Evolutionary conservation across 1,140 invertebrate genomes (phyloP).

Genomic region (Phocides pigmalion): DNA sequence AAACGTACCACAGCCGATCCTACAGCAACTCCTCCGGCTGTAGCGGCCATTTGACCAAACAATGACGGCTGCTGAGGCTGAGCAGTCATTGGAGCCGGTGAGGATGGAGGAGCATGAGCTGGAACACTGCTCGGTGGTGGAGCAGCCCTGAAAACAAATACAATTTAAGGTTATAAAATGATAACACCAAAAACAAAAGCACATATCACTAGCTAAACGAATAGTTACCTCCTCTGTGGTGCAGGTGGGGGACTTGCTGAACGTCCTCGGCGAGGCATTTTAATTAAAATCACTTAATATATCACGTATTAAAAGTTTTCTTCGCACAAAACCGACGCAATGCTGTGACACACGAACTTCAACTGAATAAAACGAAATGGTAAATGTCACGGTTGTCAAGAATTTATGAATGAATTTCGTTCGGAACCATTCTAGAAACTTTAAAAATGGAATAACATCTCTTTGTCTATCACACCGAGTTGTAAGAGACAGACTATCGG

Average conservation of each 20-base stretch:
- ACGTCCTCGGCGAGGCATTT: slow-evolving; percentile 90
- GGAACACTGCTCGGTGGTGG: slow-evolving; percentile 82
- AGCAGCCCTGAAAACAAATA: slow-evolving; percentile 73
- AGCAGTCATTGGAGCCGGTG: slow-evolving; percentile 83
- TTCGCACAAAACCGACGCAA: slow-evolving; percentile 32
- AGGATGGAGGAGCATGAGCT: slow-evolving; percentile 83
- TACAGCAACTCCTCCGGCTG: slow-evolving; percentile 94
- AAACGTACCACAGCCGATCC: slow-evolving; percentile 91
- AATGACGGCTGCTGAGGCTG: slow-evolving; percentile 86
- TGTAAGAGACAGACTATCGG: background rate
- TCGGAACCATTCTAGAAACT: slow-evolving; percentile 58
- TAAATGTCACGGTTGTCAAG: background rate
- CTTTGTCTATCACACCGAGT: slow-evolving; percentile 30
- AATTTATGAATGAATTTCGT: slow-evolving; percentile 31
- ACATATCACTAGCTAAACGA: slow-evolving; percentile 35
- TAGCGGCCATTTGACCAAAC: slow-evolving; percentile 95
- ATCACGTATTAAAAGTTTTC: slow-evolving; percentile 15
- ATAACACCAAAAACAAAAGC: slow-evolving; percentile 13
- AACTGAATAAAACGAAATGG: slow-evolving; percentile 8
- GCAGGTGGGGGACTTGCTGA: slow-evolving; percentile 88
- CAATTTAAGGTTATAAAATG: slow-evolving; percentile 52
- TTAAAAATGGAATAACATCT: slow-evolving; percentile 54
- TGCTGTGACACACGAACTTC: slow-evolving; percentile 38
- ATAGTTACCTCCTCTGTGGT: slow-evolving; percentile 81
- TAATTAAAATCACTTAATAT: slow-evolving; percentile 47